These are phyloP conservation scores for Iselma pallidipennis DNA, from an alignment of 2,888 invertebrate species.

Conservation along the genomic window DNA sequence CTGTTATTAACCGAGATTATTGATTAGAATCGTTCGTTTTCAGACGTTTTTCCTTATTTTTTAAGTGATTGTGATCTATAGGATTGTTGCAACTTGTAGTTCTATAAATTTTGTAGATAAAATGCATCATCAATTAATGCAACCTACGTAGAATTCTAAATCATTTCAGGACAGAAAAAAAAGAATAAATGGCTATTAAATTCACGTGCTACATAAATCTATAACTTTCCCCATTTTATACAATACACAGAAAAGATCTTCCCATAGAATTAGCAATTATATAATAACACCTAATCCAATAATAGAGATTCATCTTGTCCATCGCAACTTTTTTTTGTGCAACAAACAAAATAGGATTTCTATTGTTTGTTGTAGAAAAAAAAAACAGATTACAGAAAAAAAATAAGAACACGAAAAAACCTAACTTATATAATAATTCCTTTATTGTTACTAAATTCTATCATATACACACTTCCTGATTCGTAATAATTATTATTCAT, in stretches of 20 bases:
- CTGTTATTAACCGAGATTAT: not conserved
- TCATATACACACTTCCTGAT: constrained; percentile 2
- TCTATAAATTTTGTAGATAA: too few relatives aligned
- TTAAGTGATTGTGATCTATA: too few relatives aligned
- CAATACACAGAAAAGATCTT: not conserved
- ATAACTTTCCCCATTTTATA: not conserved
- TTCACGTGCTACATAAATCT: not conserved
- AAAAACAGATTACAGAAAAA: not conserved
- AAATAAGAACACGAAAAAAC: too few relatives aligned
- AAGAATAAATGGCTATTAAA: not conserved
- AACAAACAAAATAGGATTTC: not conserved
- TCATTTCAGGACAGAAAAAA: not conserved
- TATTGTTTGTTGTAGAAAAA: not conserved
- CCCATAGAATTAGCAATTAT: not conserved
- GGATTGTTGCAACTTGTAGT: too few relatives aligned
- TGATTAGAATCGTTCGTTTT: not conserved
- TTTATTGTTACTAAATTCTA: too few relatives aligned
- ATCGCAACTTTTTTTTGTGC: not conserved
- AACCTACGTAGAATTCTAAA: too few relatives aligned
- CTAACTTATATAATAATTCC: too few relatives aligned
- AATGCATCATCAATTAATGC: too few relatives aligned
- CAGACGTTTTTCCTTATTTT: too few relatives aligned
- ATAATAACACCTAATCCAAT: not conserved
- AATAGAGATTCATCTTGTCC: not conserved
- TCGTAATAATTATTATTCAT: not conserved